Conservation (phyloP, 2,888 invertebrate species). For the Ceraclea dissimilis region DNA sequence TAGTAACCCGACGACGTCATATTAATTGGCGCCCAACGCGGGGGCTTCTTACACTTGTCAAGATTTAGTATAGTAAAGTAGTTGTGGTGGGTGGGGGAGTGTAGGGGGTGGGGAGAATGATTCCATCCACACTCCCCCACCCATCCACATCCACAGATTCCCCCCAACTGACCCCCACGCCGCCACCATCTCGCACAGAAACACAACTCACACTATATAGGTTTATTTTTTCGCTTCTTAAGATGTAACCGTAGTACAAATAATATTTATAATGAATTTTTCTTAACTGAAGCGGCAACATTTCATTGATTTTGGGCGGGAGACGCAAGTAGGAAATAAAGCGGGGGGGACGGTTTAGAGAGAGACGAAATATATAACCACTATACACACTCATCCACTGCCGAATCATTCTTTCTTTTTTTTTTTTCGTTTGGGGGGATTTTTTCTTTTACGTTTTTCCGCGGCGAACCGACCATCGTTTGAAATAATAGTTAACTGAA, state of each 20-base stretch:
- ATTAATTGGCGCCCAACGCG: too few relatives aligned
- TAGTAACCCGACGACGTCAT: too few relatives aligned
- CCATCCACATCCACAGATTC: too few relatives aligned
- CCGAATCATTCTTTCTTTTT: neutral
- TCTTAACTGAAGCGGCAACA: constrained; percentile 21
- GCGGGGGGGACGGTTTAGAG: constrained; percentile 13
- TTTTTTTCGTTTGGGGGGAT: constrained; percentile 1
- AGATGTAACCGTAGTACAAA: constrained; percentile 13
- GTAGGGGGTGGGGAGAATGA: too few relatives aligned
- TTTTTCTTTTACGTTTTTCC: constrained; percentile 2
- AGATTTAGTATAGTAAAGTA: too few relatives aligned
- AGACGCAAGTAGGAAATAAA: constrained; percentile 4
- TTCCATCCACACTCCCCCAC: too few relatives aligned
- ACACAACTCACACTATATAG: neutral
- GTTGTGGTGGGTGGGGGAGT: too few relatives aligned
- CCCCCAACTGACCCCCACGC: neutral
- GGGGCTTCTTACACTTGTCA: too few relatives aligned
- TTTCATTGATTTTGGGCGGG: constrained; percentile 24
- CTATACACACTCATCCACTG: too few relatives aligned
- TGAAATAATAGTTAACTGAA: too few relatives aligned
- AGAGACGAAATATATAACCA: neutral
- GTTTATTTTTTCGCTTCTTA: neutral
- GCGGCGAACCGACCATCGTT: too few relatives aligned
- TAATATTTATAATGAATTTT: constrained; percentile 25
- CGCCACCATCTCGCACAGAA: neutral